Evolutionary conservation across 2,113 vertebrate species (phyloP).

Genomic region (Perca flavescens): DNA sequence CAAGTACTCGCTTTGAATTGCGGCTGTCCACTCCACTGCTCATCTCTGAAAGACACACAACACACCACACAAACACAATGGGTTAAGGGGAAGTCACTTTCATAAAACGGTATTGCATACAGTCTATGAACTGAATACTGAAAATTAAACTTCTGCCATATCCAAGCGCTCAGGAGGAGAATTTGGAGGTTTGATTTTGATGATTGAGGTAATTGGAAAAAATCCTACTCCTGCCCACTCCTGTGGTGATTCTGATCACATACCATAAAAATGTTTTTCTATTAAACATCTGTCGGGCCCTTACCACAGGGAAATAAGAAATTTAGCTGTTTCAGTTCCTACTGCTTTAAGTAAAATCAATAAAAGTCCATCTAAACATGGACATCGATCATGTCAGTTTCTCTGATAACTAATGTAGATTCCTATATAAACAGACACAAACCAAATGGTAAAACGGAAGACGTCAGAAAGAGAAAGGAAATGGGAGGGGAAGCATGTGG

Average conservation of each 20-base stretch:
- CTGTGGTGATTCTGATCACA: not conserved
- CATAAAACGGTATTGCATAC: not conserved
- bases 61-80: not conserved
- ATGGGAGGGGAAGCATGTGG: not conserved
- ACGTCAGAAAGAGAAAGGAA: not conserved
- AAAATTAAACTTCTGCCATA: not conserved
- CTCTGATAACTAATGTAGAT: not conserved
- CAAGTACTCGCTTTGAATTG: slow-evolving; percentile 63
- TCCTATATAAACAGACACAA: not conserved
- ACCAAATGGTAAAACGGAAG: not conserved
- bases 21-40: slow-evolving; percentile 59
- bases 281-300: not conserved
- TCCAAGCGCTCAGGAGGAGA: not conserved
- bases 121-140: not conserved
- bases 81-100: not conserved
- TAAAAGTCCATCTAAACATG: not conserved
- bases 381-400: slow-evolving; percentile 15
- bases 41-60: slow-evolving; percentile 60
- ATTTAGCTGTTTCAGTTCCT: not conserved
- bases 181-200: not conserved
- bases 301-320: not conserved
- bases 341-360: not conserved
- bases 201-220: too few species aligned
- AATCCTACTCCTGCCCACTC: not conserved
- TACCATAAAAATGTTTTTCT: not conserved